These are phyloP conservation scores for Apogon talboti DNA, from an alignment of 2,797 vertebrate species.

Conservation along the genomic window DNA sequence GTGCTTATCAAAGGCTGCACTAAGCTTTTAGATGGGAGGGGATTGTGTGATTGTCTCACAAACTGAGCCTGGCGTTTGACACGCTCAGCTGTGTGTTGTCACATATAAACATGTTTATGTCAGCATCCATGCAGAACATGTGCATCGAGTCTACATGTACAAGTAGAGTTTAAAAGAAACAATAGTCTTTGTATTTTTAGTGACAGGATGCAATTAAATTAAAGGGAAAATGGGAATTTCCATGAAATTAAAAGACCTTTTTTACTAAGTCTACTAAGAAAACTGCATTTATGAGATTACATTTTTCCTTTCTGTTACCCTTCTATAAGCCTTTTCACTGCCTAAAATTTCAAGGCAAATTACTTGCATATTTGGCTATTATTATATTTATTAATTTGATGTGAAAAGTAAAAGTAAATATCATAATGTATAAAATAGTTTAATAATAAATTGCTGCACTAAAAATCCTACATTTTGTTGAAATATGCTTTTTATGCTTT, in stretches of 20 bases:
- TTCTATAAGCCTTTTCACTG: conserved; percentile 10
- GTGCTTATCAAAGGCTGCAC: conserved; percentile 95
- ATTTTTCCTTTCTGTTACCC: conserved; percentile 2
- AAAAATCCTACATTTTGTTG: neutral
- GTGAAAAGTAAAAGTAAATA: neutral
- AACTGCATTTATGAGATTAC: conserved; percentile 9
- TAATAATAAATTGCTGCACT: neutral
- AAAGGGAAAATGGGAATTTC: conserved; percentile 26
- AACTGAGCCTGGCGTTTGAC: conserved; percentile 72
- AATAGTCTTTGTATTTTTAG: conserved; percentile 3
- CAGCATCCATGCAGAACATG: conserved; percentile 40
- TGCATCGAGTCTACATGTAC: conserved; percentile 2
- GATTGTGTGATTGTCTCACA: conserved; percentile 80
- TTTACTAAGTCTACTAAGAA: too few relatives aligned
- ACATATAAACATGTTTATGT: conserved; percentile 54
- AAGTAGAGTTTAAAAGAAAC: conserved; percentile 34
- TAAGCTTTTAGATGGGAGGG: conserved; percentile 83
- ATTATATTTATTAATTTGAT: conserved; percentile 10
- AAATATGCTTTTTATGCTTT: neutral
- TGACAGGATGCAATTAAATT: conserved; percentile 30
- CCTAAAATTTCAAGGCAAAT: conserved; percentile 5
- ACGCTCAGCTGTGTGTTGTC: conserved; percentile 73
- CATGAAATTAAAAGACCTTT: neutral
- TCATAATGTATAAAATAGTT: neutral
- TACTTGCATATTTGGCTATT: neutral